Evolutionary conservation across 2,797 vertebrate genomes (phyloP).

Genomic region (Trichosurus vulpecula): DNA sequence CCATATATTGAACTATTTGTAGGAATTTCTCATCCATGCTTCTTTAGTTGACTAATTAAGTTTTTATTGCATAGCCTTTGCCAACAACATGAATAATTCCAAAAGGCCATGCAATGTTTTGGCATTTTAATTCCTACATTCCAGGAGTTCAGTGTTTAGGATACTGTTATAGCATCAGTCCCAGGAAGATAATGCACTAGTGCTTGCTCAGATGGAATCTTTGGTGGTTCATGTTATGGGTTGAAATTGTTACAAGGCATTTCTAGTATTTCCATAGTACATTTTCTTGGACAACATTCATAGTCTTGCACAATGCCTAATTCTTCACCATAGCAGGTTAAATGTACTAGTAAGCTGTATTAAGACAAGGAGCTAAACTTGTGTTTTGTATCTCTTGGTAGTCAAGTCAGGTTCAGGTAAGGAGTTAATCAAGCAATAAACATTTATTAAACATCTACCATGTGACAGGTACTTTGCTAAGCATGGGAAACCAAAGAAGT

Average conservation of each 20-base stretch:
- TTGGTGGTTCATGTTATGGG: slow-evolving; percentile 60
- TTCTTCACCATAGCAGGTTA: slow-evolving; percentile 38
- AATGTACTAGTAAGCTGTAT: not conserved
- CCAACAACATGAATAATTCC: slow-evolving; percentile 76
- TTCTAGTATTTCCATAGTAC: slow-evolving; percentile 55
- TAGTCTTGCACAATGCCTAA: slow-evolving; percentile 39
- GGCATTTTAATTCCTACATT: slow-evolving; percentile 64
- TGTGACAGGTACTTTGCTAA: no score
- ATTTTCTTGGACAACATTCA: slow-evolving; percentile 60
- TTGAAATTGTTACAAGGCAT: slow-evolving; percentile 56
- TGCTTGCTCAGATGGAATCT: slow-evolving; percentile 62
- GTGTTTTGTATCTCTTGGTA: not conserved
- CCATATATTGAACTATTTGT: slow-evolving; percentile 63
- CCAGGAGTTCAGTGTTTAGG: slow-evolving; percentile 64
- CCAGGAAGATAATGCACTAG: slow-evolving; percentile 68
- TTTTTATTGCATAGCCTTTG: slow-evolving; percentile 73
- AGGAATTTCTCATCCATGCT: slow-evolving; percentile 76
- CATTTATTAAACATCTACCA: not conserved
- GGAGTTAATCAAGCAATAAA: not conserved
- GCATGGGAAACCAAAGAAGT: not conserved
- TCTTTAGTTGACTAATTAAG: slow-evolving; percentile 75
- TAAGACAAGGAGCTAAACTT: not conserved
- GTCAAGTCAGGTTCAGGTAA: not conserved
- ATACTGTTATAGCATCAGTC: slow-evolving; percentile 59
- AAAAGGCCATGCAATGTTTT: slow-evolving; percentile 73